A percentile compares a stretch with the other conserved stretches of the same genome.
Evolutionary conservation across 2,113 vertebrate genomes (phyloP).

Genomic region (Malurus alboscapulatus): DNA sequence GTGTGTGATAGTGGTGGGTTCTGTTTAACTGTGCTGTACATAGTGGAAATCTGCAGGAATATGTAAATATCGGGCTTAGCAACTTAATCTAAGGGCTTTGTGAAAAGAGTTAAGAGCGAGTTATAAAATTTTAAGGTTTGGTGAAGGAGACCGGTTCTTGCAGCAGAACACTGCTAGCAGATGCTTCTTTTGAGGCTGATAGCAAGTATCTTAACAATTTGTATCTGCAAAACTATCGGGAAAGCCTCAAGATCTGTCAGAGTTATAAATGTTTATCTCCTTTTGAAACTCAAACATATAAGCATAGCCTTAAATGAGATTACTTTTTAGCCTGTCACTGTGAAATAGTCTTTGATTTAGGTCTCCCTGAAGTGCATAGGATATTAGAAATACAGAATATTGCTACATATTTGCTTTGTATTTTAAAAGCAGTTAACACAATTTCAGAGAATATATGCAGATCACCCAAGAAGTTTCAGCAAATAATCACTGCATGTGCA

Average conservation of each 20-base stretch:
- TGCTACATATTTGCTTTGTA: not conserved
- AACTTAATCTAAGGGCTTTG: not conserved
- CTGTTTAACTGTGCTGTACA: not conserved
- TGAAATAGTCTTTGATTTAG: not conserved
- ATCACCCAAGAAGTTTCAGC: not conserved
- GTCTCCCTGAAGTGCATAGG: not conserved
- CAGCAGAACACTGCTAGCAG: not conserved
- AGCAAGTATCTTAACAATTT: not conserved
- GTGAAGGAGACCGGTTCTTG: not conserved
- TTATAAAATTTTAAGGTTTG: not conserved
- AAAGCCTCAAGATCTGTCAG: not conserved
- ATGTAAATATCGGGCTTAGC: rapidly evolving
- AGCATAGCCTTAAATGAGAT: not conserved
- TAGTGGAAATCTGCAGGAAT: not conserved
- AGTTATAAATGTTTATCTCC: not conserved
- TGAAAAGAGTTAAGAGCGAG: not conserved
- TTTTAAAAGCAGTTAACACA: not conserved
- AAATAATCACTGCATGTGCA: not conserved
- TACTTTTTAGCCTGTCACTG: not conserved
- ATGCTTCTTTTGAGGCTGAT: not conserved
- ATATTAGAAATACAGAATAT: not conserved
- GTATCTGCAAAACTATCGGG: not conserved
- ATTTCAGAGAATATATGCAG: not conserved
- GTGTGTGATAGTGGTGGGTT: not conserved
- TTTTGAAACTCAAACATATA: not conserved